A percentile compares a stretch with the other conserved stretches of the same genome.
Evolutionary conservation across 2,797 vertebrate genomes (phyloP).

Genomic region (Lagocephalus sceleratus): DNA sequence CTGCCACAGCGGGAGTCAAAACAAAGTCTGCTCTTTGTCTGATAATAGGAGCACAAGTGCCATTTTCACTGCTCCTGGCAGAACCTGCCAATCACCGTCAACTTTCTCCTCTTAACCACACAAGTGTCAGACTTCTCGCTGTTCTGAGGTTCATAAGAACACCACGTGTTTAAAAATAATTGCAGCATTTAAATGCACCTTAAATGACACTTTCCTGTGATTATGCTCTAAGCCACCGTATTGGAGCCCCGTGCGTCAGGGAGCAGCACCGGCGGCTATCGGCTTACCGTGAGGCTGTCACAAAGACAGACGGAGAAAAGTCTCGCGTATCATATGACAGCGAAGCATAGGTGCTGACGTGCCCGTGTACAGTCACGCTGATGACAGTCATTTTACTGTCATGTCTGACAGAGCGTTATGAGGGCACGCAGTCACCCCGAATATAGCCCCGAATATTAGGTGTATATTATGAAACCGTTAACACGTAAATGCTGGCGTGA

Average conservation of each 20-base stretch:
- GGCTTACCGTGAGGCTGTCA: conserved; percentile 16
- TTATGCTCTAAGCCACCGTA: conserved; percentile 40
- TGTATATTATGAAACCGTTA: too few species aligned
- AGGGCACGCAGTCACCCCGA: background rate
- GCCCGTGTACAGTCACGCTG: background rate
- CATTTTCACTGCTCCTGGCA: conserved; percentile 7
- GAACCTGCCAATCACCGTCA: conserved; percentile 33
- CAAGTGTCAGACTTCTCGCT: conserved; percentile 1
- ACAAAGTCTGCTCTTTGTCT: conserved; percentile 27
- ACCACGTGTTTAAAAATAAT: conserved; percentile 26
- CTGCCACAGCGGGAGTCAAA: conserved; percentile 39
- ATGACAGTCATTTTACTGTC: background rate
- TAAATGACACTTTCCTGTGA: conserved; percentile 2
- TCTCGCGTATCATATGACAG: background rate
- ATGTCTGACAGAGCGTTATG: conserved; percentile 24
- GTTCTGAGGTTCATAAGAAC: background rate
- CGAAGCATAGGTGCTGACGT: too few species aligned
- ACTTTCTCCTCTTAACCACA: conserved; percentile 6
- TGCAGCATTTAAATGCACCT: conserved; percentile 43
- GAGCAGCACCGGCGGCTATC: conserved; percentile 41
- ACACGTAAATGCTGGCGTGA: too few species aligned
- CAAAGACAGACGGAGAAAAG: conserved; percentile 20
- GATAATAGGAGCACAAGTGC: conserved; percentile 37
- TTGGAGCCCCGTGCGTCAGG: conserved; percentile 38
- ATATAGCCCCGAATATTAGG: background rate